Conservation (phyloP, 2,113 vertebrate genomes). For the Vimba vimba region DNA sequence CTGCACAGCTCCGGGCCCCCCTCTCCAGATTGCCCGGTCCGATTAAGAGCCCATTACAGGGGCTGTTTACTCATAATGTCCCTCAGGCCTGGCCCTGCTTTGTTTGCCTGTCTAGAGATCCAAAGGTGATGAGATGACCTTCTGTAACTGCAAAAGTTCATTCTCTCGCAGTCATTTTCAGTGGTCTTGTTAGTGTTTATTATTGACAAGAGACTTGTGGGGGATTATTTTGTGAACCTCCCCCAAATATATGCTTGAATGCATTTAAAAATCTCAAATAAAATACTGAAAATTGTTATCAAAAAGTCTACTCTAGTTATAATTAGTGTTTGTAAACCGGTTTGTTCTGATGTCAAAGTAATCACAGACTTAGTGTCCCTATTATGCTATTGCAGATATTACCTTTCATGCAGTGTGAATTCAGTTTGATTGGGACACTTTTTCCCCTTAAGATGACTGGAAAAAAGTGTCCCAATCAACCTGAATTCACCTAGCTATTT, state of each 20-base stretch:
- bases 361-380: too few species aligned
- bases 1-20: slow-evolving; percentile 70
- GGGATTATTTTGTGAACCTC: neutral
- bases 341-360: too few species aligned
- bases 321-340: neutral
- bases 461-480: too few species aligned
- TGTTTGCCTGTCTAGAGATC: slow-evolving; percentile 71
- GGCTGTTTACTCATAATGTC: slow-evolving; percentile 75
- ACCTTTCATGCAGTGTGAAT: too few species aligned
- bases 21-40: slow-evolving; percentile 75
- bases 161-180: neutral
- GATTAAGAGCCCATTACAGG: slow-evolving; percentile 80
- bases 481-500: too few species aligned
- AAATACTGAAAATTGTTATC: neutral
- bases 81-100: slow-evolving; percentile 69
- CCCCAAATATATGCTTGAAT: neutral
- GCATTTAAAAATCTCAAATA: neutral
- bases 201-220: neutral
- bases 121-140: slow-evolving; percentile 67
- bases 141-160: slow-evolving; percentile 52
- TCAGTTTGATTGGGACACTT: too few species aligned
- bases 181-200: neutral
- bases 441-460: too few species aligned
- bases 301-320: neutral
- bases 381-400: too few species aligned